Percentiles rank a stretch among this genome's conserved stretches.
phyloP scores from a whole-genome alignment of 2,888 invertebrate genomes.

The Epirrita christyi region DNA sequence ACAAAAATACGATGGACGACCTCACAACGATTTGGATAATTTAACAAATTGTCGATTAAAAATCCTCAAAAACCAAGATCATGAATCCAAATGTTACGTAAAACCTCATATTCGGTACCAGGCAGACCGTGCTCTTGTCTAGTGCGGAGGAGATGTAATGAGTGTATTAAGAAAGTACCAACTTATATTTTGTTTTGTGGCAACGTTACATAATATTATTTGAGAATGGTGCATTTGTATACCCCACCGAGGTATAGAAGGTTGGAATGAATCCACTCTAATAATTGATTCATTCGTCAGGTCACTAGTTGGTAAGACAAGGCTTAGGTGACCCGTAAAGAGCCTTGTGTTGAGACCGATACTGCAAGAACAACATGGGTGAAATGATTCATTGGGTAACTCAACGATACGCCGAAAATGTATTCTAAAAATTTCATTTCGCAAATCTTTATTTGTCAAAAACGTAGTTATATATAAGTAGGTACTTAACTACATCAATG shows the following conservation, averaged over 20 bases:
- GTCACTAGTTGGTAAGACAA: too few species aligned
- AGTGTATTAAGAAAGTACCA: constrained; percentile 39
- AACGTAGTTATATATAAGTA: too few species aligned
- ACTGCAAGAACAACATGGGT: too few species aligned
- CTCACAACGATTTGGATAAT: constrained; percentile 20
- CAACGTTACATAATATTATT: constrained; percentile 15
- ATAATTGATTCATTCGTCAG: too few species aligned
- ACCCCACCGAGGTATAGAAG: constrained; percentile 49
- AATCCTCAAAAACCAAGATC: background rate
- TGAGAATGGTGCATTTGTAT: constrained; percentile 43
- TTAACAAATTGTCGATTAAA: constrained; percentile 22
- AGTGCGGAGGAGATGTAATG: constrained; percentile 38
- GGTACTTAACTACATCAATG: too few species aligned
- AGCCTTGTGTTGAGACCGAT: too few species aligned
- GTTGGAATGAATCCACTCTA: constrained; percentile 34
- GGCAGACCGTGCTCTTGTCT: constrained; percentile 45
- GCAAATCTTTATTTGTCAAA: too few species aligned
- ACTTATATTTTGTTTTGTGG: constrained; percentile 47
- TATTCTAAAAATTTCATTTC: too few species aligned
- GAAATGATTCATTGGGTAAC: too few species aligned
- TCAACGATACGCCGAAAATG: too few species aligned
- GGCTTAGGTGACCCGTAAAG: too few species aligned
- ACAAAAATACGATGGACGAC: constrained; percentile 19
- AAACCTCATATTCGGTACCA: constrained; percentile 36
- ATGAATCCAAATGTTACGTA: constrained; percentile 39